These are phyloP conservation scores for Mesoclemmys tuberculata DNA, from an alignment of 2,113 vertebrate genomes.

Conservation along the genomic window DNA sequence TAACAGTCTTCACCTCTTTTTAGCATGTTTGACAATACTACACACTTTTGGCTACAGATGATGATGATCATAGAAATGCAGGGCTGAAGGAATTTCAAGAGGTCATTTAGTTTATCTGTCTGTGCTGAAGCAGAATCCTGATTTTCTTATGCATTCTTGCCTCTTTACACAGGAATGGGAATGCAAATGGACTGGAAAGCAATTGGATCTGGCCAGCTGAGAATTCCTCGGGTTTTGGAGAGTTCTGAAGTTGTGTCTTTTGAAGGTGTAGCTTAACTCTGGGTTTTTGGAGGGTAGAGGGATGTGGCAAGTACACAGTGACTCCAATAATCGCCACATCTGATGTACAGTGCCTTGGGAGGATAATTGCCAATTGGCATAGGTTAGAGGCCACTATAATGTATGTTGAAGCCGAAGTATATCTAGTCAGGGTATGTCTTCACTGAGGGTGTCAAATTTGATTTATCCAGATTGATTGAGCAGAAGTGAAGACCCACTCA, in stretches of 20 bases:
- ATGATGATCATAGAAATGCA: background rate
- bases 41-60: background rate
- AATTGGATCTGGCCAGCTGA: accelerated
- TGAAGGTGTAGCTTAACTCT: accelerated
- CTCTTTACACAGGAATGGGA: background rate
- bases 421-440: background rate
- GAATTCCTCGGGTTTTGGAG: background rate
- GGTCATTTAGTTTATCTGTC: background rate
- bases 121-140: background rate
- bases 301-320: accelerated
- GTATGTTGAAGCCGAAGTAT: background rate
- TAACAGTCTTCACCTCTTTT: background rate
- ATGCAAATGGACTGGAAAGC: accelerated
- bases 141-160: background rate
- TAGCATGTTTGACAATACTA: background rate
- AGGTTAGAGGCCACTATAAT: background rate
- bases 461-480: too few relatives aligned
- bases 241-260: background rate
- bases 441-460: too few relatives aligned
- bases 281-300: background rate
- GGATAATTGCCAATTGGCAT: background rate
- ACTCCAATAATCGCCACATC: background rate
- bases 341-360: background rate
- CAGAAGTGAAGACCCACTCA: too few relatives aligned
- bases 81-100: background rate